Evolutionary conservation across 2,888 invertebrate species (phyloP).

Genomic region (Lasioglossum villosulum): DNA sequence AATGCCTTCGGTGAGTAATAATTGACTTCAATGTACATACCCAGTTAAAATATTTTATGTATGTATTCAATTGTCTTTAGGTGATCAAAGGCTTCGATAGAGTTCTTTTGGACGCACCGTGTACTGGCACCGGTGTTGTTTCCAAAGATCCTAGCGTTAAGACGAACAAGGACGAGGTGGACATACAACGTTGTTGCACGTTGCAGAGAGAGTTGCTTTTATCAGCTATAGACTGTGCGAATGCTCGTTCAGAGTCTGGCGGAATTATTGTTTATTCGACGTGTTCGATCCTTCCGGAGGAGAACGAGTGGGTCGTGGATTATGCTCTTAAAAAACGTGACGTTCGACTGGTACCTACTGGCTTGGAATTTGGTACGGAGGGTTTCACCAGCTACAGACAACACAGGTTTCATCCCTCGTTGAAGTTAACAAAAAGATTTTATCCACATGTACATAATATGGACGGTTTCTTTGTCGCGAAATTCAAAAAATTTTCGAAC

Average conservation of each 20-base stretch:
- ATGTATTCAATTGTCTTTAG: slow-evolving; percentile 79
- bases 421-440: slow-evolving; percentile 95
- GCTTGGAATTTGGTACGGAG: slow-evolving; percentile 97
- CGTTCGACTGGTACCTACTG: slow-evolving; percentile 97
- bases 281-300: slow-evolving; percentile 98
- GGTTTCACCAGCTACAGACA: slow-evolving; percentile 96
- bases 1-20: slow-evolving; percentile 87
- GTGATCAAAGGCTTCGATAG: slow-evolving; percentile 97
- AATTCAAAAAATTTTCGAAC: slow-evolving; percentile 98
- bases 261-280: slow-evolving; percentile 99
- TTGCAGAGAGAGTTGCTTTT: slow-evolving; percentile 96
- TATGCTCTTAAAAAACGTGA: slow-evolving; percentile 96
- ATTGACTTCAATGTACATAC: neutral
- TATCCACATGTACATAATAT: slow-evolving; percentile 99
- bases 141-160: slow-evolving; percentile 99
- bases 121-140: slow-evolving; percentile 99
- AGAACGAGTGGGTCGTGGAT: slow-evolving; percentile 99
- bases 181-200: slow-evolving; percentile 96
- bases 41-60: too few species aligned
- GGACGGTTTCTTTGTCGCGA: slow-evolving; percentile 99
- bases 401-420: slow-evolving; percentile 94
- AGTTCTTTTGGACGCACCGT: slow-evolving; percentile 98
- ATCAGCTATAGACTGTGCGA: slow-evolving; percentile 98
- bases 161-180: slow-evolving; percentile 94
- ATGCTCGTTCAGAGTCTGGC: slow-evolving; percentile 95